A percentile compares a stretch with the other conserved stretches of the same genome.
These are phyloP conservation scores for Dendrolimus kikuchii DNA, from an alignment of 1,140 invertebrate species.

Conservation along the genomic window DNA sequence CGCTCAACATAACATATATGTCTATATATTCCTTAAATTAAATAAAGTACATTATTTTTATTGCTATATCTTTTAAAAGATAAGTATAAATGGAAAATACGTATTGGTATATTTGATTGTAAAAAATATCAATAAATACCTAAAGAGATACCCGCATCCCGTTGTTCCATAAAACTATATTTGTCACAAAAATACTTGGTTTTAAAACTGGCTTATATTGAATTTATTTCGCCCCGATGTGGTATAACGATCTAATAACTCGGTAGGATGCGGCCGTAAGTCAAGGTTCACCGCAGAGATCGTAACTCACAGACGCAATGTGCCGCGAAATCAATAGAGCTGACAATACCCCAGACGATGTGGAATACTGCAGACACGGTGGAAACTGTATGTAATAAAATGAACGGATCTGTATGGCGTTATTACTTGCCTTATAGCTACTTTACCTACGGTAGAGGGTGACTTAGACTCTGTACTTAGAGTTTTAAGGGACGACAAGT, in stretches of 20 bases:
- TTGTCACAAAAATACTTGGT: constrained; percentile 51
- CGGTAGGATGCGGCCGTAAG: constrained; percentile 45
- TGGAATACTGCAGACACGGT: constrained; percentile 8
- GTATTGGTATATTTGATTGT: no score
- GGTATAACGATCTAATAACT: constrained; percentile 66
- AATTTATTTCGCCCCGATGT: constrained; percentile 53
- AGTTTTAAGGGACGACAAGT: no score
- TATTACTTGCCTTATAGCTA: no score
- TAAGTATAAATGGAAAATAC: no score
- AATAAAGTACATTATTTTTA: no score
- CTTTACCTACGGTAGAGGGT: no score
- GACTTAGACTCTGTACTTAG: no score
- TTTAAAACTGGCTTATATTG: constrained; percentile 49
- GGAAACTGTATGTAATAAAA: background rate
- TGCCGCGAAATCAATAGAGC: constrained; percentile 68
- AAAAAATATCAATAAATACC: constrained; percentile 11
- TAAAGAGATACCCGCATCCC: constrained; percentile 35
- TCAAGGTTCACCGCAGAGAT: constrained; percentile 51
- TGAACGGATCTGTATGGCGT: no score
- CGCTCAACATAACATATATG: no score
- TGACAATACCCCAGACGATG: constrained; percentile 19
- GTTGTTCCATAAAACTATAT: constrained; percentile 16
- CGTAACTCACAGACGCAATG: constrained; percentile 60
- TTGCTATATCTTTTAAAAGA: no score
- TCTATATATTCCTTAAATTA: no score